Evolutionary conservation across 2,113 vertebrate species (phyloP), one percentile per base, ranked within the genome.

Genomic region (Lagenorhynchus albirostris): DNA sequence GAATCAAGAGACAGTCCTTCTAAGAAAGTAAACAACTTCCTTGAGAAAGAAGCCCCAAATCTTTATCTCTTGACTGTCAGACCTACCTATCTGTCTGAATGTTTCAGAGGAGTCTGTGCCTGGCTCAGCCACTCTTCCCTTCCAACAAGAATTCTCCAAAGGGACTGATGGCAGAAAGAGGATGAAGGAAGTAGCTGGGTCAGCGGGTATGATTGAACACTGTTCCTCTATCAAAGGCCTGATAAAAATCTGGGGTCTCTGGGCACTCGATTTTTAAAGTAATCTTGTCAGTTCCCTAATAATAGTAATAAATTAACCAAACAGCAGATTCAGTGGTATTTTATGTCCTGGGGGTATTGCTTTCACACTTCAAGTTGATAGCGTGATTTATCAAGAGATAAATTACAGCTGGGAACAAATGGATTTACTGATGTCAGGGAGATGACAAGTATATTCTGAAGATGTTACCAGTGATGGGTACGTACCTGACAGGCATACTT

Each of bases 221-320:
- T 73, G 63, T 47, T 96, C 80, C 94, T 87, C 91, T 97, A 95
- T 83, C 17, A 88, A 98, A 98, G 97, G 68, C 79, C 91, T 63
- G 95, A 98, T 98, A 98, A 98, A 98, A 98, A 96, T 91, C 89
- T 41, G 85, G 95, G 38, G 20, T 96, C 94, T 81, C 97, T 95
- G 91, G 95, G 96, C 83, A 90, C 98, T 97, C 71, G 96, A 0
- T 91, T 98, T 91, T 95, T 97, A 97, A 98, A 98, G 97, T 97
- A 95, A 86, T 93, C 67, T 94, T 97, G 76, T 98, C 96, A 98
- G 87, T 98, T 98, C 62, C 77, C 94, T 97, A 98, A 98, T 98
- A 98, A 98, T 98, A 98, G 85, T 95, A 92, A 96, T 98, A 98
- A 97, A 98, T 94, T 97, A 98, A 95, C 95, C 98, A 97, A 98